Evolutionary conservation across 2,113 vertebrate genomes (phyloP).

Genomic region (Oophaga pumilio): DNA sequence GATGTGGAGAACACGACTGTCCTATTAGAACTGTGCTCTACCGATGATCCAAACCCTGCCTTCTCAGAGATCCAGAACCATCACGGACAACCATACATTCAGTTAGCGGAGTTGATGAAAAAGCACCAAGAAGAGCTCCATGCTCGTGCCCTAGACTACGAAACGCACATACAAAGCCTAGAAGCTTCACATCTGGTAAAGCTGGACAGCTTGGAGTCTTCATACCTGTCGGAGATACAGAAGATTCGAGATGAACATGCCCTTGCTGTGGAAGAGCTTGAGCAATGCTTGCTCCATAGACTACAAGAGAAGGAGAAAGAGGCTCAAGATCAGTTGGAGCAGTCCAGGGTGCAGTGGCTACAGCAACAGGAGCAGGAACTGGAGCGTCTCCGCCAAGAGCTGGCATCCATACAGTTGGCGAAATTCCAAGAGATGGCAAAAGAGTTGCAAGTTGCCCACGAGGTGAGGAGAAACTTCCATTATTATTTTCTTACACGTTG

Average conservation of each 20-base stretch:
- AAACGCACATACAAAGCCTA: slow-evolving; percentile 74
- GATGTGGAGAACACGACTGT: slow-evolving; percentile 52
- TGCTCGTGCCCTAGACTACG: slow-evolving; percentile 73
- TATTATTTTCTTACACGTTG: not conserved
- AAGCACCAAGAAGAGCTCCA: slow-evolving; percentile 72
- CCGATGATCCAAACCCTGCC: slow-evolving; percentile 62
- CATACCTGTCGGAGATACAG: slow-evolving; percentile 84
- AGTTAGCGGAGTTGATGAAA: slow-evolving; percentile 66
- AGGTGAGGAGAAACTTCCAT: slow-evolving; percentile 70
- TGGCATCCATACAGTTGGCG: slow-evolving; percentile 73
- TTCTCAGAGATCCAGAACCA: slow-evolving; percentile 68
- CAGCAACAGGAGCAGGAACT: slow-evolving; percentile 68
- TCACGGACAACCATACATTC: slow-evolving; percentile 68
- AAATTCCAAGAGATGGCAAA: slow-evolving; percentile 75
- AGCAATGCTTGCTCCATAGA: slow-evolving; percentile 63
- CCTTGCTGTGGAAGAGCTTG: slow-evolving; percentile 71
- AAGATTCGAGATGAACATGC: slow-evolving; percentile 71
- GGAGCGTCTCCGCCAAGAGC: slow-evolving; percentile 68
- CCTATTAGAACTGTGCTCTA: slow-evolving; percentile 62
- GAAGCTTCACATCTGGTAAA: slow-evolving; percentile 79
- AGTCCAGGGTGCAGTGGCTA: slow-evolving; percentile 66
- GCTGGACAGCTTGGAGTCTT: slow-evolving; percentile 83
- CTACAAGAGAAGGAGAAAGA: slow-evolving; percentile 65
- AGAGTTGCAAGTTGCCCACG: slow-evolving; percentile 74
- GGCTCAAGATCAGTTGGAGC: slow-evolving; percentile 59